Evolutionary conservation across 2,888 invertebrate genomes (phyloP).

Genomic region (Oscheius sp.): DNA sequence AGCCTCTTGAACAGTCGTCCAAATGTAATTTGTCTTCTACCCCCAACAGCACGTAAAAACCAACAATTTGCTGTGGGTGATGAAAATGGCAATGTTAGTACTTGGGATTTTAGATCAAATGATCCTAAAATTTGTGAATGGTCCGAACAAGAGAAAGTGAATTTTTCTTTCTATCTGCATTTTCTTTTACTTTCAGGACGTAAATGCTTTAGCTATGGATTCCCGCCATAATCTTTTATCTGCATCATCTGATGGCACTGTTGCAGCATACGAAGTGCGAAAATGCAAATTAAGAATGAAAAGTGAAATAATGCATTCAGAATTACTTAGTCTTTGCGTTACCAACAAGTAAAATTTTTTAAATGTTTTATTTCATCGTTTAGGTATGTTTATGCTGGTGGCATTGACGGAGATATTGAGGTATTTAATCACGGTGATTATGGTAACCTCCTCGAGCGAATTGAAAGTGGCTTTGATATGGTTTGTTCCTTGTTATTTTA

Average conservation of each 20-base stretch:
- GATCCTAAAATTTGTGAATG: slow-evolving; percentile 48
- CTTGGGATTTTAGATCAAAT: slow-evolving; percentile 56
- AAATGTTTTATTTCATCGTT: too few species aligned
- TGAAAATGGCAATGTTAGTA: slow-evolving; percentile 58
- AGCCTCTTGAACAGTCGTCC: slow-evolving; percentile 46
- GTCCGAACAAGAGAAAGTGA: slow-evolving; percentile 55
- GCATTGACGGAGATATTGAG: slow-evolving; percentile 59
- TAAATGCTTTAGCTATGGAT: slow-evolving; percentile 51
- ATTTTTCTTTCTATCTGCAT: background rate
- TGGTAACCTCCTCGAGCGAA: slow-evolving; percentile 58
- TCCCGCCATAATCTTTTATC: slow-evolving; percentile 40
- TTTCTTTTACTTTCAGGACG: slow-evolving; percentile 28
- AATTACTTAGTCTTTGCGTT: slow-evolving; percentile 53
- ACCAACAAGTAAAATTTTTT: slow-evolving; percentile 44
- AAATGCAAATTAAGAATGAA: slow-evolving; percentile 48
- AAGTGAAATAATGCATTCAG: slow-evolving; percentile 62
- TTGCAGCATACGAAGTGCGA: slow-evolving; percentile 46
- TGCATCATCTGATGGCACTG: slow-evolving; percentile 49
- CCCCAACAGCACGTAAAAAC: slow-evolving; percentile 44
- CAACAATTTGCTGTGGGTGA: slow-evolving; percentile 58
- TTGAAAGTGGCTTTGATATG: slow-evolving; percentile 57
- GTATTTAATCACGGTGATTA: slow-evolving; percentile 61
- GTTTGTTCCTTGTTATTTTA: slow-evolving; percentile 22
- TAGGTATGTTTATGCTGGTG: slow-evolving; percentile 59
- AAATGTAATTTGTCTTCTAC: slow-evolving; percentile 45